phyloP scores from a whole-genome alignment of 2,888 invertebrate genomes.

The Macaria liturata region DNA sequence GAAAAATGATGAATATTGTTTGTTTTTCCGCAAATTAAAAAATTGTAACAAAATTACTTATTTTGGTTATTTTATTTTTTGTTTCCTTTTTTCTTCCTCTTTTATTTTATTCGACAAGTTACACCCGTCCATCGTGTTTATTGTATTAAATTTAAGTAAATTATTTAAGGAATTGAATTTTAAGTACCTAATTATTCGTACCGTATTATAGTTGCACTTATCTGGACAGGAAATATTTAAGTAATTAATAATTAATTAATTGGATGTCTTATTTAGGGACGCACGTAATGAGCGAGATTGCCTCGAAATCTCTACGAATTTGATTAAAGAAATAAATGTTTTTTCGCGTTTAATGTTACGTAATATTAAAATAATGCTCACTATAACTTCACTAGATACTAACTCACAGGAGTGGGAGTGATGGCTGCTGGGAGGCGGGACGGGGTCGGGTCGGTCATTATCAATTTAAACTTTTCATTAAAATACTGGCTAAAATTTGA shows the following conservation, averaged over 20 bases:
- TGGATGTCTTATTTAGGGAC: slow-evolving; percentile 73
- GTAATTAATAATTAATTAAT: slow-evolving; percentile 48
- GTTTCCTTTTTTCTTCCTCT: slow-evolving; percentile 45
- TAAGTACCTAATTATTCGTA: slow-evolving; percentile 71
- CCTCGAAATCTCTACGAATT: slow-evolving; percentile 67
- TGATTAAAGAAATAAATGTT: slow-evolving; percentile 63
- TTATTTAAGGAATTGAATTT: slow-evolving; percentile 75
- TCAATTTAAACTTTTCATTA: slow-evolving; percentile 39
- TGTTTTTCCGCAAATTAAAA: slow-evolving; percentile 84
- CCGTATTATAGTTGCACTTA: slow-evolving; percentile 67
- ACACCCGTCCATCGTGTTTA: slow-evolving; percentile 83
- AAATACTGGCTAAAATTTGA: slow-evolving; percentile 45
- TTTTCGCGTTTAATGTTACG: slow-evolving; percentile 64
- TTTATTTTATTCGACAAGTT: slow-evolving; percentile 72
- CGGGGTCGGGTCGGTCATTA: slow-evolving; percentile 26
- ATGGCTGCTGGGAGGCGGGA: slow-evolving; percentile 27
- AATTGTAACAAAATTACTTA: slow-evolving; percentile 78
- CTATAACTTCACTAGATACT: slow-evolving; percentile 59
- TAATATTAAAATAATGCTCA: slow-evolving; percentile 68
- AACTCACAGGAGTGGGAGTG: slow-evolving; percentile 45
- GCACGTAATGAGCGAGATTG: slow-evolving; percentile 59
- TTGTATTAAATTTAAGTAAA: slow-evolving; percentile 72
- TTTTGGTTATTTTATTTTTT: slow-evolving; percentile 68
- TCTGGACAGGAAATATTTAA: slow-evolving; percentile 66
- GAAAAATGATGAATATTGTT: slow-evolving; percentile 79